phyloP scores from a whole-genome alignment of 2,797 vertebrate genomes.

The Ctenopoma kingsleyae region DNA sequence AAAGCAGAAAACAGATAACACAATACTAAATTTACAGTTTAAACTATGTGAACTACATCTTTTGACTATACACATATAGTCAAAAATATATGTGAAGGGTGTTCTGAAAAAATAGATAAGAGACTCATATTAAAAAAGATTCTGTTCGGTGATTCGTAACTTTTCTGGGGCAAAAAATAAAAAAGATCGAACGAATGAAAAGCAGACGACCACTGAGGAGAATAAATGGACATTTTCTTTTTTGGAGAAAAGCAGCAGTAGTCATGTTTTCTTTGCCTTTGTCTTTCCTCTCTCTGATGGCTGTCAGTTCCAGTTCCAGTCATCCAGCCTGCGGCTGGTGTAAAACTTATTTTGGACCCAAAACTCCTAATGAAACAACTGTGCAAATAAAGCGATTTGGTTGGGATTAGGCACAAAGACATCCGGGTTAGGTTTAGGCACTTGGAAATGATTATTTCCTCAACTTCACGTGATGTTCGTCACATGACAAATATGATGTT shows the following conservation, averaged over 20 bases:
- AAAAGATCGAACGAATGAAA: constrained; percentile 16
- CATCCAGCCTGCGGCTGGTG: no score
- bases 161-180: background rate
- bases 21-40: background rate
- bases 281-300: background rate
- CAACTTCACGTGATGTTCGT: no score
- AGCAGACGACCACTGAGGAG: constrained; percentile 5
- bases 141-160: constrained; percentile 7
- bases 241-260: constrained; percentile 5
- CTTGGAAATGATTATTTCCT: no score
- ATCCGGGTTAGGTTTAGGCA: no score
- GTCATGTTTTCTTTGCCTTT: background rate
- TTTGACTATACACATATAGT: background rate
- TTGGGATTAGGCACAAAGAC: no score
- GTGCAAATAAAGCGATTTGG: no score
- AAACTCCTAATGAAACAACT: no score
- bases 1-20: background rate
- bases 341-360: no score
- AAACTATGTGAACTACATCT: background rate
- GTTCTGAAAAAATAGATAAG: constrained; percentile 6
- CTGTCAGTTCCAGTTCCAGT: background rate
- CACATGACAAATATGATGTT: no score
- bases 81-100: background rate
- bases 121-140: background rate
- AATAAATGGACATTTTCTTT: constrained; percentile 11